Percentiles rank a stretch among this genome's conserved stretches.
Conservation (phyloP, 2,888 invertebrate species). For the Zeuzera pyrina region DNA sequence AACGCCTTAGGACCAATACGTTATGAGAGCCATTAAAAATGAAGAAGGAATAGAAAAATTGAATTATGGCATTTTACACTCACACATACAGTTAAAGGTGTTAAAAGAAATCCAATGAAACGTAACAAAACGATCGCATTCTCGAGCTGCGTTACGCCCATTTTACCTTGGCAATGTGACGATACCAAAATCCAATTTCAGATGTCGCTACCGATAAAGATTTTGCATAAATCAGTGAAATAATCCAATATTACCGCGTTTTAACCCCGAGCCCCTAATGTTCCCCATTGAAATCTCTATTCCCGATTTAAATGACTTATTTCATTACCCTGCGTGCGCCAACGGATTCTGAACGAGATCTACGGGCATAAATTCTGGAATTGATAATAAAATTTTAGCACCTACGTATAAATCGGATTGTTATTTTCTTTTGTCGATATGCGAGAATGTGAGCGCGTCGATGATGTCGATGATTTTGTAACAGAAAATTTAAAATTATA, state of each 20-base stretch:
- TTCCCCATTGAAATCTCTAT: conserved; percentile 64
- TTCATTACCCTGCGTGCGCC: conserved; percentile 50
- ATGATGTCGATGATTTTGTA: no score
- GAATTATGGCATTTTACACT: no score
- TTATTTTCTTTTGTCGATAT: conserved; percentile 36
- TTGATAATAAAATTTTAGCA: conserved; percentile 67
- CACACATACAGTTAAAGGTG: no score
- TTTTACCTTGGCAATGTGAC: conserved; percentile 51
- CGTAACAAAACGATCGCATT: no score
- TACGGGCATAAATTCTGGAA: conserved; percentile 55
- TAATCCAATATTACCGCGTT: conserved; percentile 67
- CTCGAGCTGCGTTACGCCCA: no score
- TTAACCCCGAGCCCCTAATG: conserved; percentile 55
- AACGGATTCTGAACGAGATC: conserved; percentile 40
- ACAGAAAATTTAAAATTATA: no score
- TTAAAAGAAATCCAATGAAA: no score
- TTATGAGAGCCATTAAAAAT: no score
- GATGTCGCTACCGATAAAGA: conserved; percentile 63
- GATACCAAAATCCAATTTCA: conserved; percentile 60
- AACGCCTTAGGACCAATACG: no score
- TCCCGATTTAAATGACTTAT: conserved; percentile 71
- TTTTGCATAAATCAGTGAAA: conserved; percentile 69
- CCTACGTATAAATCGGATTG: conserved; percentile 42
- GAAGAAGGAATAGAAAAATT: no score
- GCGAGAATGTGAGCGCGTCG: no score